Evolutionary conservation across 2,113 vertebrate genomes (phyloP), one percentile per base, ranked within the genome.

Genomic region (Bucco capensis): DNA sequence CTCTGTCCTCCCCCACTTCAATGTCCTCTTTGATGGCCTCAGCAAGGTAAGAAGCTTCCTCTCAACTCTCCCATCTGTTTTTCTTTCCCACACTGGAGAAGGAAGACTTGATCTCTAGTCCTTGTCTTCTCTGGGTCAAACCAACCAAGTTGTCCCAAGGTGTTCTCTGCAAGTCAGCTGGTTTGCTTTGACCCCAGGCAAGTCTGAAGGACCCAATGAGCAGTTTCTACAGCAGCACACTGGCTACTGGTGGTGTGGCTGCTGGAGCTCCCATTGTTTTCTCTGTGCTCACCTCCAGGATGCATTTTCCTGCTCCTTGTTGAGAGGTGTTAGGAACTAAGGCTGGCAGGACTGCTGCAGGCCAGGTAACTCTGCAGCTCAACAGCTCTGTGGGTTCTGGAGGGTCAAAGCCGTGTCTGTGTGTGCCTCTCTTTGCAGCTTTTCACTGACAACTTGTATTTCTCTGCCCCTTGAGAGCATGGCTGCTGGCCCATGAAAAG

Each of bases 21-120:
- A 99, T 0, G 98, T 99, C 60, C 98, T 99, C 51, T 99, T 99
- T 7, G 99, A 99, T 30, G 99, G 99, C 46, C 98, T 99, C 42
- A 99, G 99, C 93, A 99, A 99, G 98, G 98, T 99, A 91, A 96
- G 38, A 18, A 69, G 30, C 56, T 46, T 53, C 18, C 6, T 46
- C 37, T 77, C 25, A 30, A 14, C 5, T n/a, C n/a, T 8, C 4
- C 50, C 40, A 0, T 1, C 3, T 33, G 40, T 12, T 65, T 81
- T 53, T 47, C 4, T 38, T 71, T 33, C 7, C 31, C 16, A 7
- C 1, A 0, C 17, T 19, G 8, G 30, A 67, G 57, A 27, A 27
- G 16, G 27, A 14, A 51, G 37, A 6, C 42, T 62, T 16, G 9
- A n/a, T 71, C 33, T 16, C 8, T 66, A 21, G 24, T 47, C 10